Base-by-base conservation (phyloP, 2,888 invertebrate genomes). In the Halocaridina rubra region DNA sequence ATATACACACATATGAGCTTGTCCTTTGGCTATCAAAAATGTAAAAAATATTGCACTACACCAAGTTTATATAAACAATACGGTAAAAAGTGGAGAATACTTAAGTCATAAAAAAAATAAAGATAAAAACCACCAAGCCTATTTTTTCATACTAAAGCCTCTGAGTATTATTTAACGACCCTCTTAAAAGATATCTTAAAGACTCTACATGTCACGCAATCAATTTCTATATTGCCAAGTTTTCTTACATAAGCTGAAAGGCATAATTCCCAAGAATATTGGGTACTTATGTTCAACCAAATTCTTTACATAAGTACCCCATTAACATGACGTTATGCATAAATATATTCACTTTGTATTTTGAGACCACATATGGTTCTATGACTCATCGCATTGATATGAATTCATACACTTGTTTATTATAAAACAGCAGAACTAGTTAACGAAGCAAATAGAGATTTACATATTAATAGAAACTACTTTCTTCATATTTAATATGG, bases 11-110 rank as follows among this genome's bases (percentile, higher is more conserved):
- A 32, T 67, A 29, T 74, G n/a, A 78, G 24, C 61, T 57, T 64
- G n/a, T 74, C 74, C 80, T 80, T 80, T 80, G 80, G 80, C 74
- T 80, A 59, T 72, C 24, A 59, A 74, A 27, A 74, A 72, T 71
- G 69, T 69, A 57, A 61, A 69, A n/a, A 57, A 72, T 74, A 80
- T 64, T 74, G 80, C 80, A 80, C 80, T 64, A 72, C 22, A 64
- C 19, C 33, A 10, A 71, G 69, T 39, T 39, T 53, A 46, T 57
- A 16, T 53, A 69, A 16, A 32, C 30, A 64, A 29, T n/a, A 24
- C 22, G 19, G 2, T 27, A 10, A 39, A 29, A 30, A 13, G 46
- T 13, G 46, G 33, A 13, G 46, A 4, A 59, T 4, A 3, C 10
- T 59, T 8, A 29, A 5, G 16, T 75, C 53, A 57, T 32, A 24